These are phyloP conservation scores for Ptyas mucosa DNA, from an alignment of 2,113 vertebrate species.

Conservation along the genomic window DNA sequence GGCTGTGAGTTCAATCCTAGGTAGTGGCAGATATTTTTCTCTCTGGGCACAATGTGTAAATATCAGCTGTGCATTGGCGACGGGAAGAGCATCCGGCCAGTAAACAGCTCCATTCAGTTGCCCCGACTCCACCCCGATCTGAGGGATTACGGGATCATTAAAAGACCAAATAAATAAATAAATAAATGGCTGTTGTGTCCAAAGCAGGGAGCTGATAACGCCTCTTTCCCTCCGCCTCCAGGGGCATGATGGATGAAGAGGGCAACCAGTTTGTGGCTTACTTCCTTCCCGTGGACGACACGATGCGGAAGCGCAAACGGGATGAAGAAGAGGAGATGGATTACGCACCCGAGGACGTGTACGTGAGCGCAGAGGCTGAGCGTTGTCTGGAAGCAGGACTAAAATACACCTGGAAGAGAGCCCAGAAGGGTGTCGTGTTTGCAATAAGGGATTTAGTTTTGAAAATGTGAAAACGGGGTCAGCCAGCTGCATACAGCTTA, in stretches of 20 bases:
- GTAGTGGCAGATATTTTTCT: no score
- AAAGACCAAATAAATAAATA: no score
- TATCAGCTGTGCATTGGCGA: no score
- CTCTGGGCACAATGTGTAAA: no score
- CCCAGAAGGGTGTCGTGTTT: no score
- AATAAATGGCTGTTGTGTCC: background rate
- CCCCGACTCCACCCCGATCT: no score
- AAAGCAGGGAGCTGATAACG: background rate
- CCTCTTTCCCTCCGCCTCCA: constrained; percentile 22
- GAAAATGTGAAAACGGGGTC: background rate
- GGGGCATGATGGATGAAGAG: constrained; percentile 97
- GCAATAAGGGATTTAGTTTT: background rate
- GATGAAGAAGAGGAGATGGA: constrained; percentile 87
- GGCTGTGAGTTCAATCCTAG: no score
- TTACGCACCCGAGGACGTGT: constrained; percentile 90
- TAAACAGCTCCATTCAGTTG: no score
- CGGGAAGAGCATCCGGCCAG: no score
- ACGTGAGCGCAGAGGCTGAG: constrained; percentile 16
- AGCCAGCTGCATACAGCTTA: background rate
- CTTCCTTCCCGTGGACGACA: constrained; percentile 90
- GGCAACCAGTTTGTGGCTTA: constrained; percentile 96
- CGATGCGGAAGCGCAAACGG: constrained; percentile 87
- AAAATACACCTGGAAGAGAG: no score
- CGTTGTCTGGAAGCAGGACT: background rate
- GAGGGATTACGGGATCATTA: no score